phyloP scores from a whole-genome alignment of 1,140 invertebrate species.

The Drosophila parabipectinata region DNA sequence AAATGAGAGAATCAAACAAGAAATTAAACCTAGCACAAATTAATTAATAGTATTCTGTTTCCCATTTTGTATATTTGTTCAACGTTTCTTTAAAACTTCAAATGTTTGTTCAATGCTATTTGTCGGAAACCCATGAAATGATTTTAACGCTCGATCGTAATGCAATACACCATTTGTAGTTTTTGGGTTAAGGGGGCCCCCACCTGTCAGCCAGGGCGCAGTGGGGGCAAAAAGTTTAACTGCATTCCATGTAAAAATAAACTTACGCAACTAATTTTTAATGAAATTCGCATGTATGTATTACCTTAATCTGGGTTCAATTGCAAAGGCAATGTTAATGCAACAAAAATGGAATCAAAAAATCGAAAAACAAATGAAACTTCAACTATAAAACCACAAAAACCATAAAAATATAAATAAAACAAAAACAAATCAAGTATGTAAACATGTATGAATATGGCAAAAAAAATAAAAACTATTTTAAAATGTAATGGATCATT shows the following conservation, averaged over 20 bases:
- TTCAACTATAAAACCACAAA: constrained; percentile 57
- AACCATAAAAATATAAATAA: constrained; percentile 63
- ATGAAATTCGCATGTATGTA: constrained; percentile 63
- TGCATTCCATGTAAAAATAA: constrained; percentile 83
- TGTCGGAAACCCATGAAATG: constrained; percentile 37
- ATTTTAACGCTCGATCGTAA: constrained; percentile 52
- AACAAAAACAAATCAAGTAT: constrained; percentile 69
- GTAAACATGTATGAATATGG: constrained; percentile 78
- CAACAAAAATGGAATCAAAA: constrained; percentile 53
- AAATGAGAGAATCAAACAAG: constrained; percentile 41
- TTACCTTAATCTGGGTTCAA: constrained; percentile 61
- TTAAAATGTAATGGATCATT: constrained; percentile 60
- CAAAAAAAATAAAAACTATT: constrained; percentile 77
- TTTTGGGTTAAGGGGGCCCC: constrained; percentile 47
- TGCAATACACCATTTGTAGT: constrained; percentile 57
- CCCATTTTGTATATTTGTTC: constrained; percentile 48
- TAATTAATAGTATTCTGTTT: constrained; percentile 67
- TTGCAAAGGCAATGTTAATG: constrained; percentile 56
- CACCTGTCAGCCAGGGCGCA: constrained; percentile 27
- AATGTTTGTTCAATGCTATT: constrained; percentile 42
- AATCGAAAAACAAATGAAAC: constrained; percentile 54
- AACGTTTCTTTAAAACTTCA: constrained; percentile 4
- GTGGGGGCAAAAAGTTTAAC: constrained; percentile 69
- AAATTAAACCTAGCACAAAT: constrained; percentile 75
- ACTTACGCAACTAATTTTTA: constrained; percentile 72